Conservation (phyloP, 2,113 vertebrate species). For the Sigmodon hispidus region DNA sequence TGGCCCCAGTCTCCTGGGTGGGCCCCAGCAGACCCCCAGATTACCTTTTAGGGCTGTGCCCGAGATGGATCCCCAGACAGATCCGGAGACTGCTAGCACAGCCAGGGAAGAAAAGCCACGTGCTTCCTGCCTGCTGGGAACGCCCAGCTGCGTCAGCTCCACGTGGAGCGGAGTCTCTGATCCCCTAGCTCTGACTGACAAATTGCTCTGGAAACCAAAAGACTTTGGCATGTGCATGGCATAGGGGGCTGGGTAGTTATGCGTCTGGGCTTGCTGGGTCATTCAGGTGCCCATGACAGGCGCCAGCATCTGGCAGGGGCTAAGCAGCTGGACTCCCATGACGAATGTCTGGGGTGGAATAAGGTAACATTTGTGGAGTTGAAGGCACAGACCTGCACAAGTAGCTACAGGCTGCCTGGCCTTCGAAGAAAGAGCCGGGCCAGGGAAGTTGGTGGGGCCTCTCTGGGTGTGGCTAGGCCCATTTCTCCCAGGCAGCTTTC, state of each 20-base stretch:
- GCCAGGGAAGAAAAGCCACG: not conserved
- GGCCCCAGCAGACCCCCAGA: not conserved
- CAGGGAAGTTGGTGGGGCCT: not conserved
- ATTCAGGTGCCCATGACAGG: conserved; percentile 6
- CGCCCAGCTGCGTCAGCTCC: conserved; percentile 25
- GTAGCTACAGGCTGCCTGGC: conserved; percentile 32
- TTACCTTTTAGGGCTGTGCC: conserved; percentile 45
- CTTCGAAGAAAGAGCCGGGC: not conserved
- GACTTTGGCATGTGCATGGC: not conserved
- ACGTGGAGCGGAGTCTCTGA: not conserved
- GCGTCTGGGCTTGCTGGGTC: conserved; percentile 35
- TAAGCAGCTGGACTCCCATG: conserved; percentile 58
- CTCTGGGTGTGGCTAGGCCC: not conserved
- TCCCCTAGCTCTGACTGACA: conserved; percentile 10
- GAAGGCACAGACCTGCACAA: conserved; percentile 32
- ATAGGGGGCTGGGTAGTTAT: conserved; percentile 54
- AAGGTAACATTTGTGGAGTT: conserved; percentile 41
- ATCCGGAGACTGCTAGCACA: not conserved
- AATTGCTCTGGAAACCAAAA: conserved; percentile 56
- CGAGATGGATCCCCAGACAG: not conserved
- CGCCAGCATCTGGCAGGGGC: conserved; percentile 56
- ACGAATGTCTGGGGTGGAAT: conserved; percentile 58
- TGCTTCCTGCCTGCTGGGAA: conserved; percentile 63
- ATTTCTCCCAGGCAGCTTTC: not conserved
- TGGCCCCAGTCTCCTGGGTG: not conserved